A percentile compares a stretch with the other conserved stretches of the same genome.
Evolutionary conservation across 2,888 invertebrate species (phyloP).

Genomic region (Athalia circularis): DNA sequence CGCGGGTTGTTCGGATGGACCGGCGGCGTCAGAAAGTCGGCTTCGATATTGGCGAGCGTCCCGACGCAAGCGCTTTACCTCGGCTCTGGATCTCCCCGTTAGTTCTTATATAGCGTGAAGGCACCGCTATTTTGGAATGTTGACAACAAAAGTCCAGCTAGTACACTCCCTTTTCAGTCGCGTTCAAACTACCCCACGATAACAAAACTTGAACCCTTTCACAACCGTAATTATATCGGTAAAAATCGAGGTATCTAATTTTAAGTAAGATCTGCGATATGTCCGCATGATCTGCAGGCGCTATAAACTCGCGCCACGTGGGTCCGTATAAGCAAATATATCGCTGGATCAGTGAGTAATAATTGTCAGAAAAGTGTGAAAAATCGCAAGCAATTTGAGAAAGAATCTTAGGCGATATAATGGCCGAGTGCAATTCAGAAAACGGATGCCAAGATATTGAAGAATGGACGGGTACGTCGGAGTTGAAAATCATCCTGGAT

Average conservation of each 20-base stretch:
- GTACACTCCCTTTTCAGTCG: not conserved
- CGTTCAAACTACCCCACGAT: too few species aligned
- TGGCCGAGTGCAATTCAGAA: not conserved
- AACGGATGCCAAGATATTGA: not conserved
- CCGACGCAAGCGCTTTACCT: slow-evolving; percentile 56
- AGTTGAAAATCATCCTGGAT: slow-evolving; percentile 56
- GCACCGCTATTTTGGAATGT: slow-evolving; percentile 63
- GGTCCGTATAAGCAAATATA: too few species aligned
- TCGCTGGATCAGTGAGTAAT: too few species aligned
- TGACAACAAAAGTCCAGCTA: slow-evolving; percentile 61
- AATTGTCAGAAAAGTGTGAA: not conserved
- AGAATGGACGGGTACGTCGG: not conserved
- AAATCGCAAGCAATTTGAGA: not conserved
- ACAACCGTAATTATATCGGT: too few species aligned
- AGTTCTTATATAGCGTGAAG: slow-evolving; percentile 44
- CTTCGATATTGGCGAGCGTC: slow-evolving; percentile 63
- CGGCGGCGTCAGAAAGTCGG: slow-evolving; percentile 63
- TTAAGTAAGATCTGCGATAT: too few species aligned
- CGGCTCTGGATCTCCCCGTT: slow-evolving; percentile 49
- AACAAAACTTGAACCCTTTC: not conserved
- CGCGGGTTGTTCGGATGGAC: slow-evolving; percentile 23
- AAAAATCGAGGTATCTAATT: too few species aligned
- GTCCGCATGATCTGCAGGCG: too few species aligned
- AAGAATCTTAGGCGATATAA: not conserved
- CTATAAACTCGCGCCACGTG: too few species aligned